Evolutionary conservation across 2,797 vertebrate genomes (phyloP), one percentile per base, ranked within the genome.

Genomic region (Arremon aurantiirostris): DNA sequence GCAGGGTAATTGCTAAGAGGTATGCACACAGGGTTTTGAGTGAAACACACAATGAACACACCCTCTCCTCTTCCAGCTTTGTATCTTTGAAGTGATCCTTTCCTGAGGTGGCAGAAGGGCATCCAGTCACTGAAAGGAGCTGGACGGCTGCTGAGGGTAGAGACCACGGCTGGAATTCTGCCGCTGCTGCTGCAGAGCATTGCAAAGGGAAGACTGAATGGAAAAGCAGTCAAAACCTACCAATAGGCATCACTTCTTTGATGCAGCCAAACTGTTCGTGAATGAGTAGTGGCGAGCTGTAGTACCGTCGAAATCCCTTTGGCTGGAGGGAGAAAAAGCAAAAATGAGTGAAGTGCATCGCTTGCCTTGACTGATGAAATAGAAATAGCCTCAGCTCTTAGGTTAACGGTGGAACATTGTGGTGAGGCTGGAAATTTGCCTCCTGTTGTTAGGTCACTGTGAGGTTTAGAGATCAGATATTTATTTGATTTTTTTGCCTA

Each of bases 241-340:
- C 99, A 49, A 99, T 99, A 78, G 99, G 99, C 99, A 99, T 99
- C 86, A 99, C 99, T 98, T 99, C 99, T 97, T 99, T 99, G 97
- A 99, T 99, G 97, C 99, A 99, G 96, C 99, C 99, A 94, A 99
- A 99, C 95, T 99, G 99, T 83, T 99, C 99, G n/a, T 99, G 99
- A 96, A 99, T 99, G 97, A 99, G 98, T 73, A 99, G 97, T 26
- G 99, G 99, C 50, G 99, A 99, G 96, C 99, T 99, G 97, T 99
- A 99, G 98, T 99, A 99, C 57, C 99, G 98, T 35, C 99, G 98
- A 96, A 99, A 99, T 46, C 99, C 99, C 97, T 99, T 99, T 63
- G 99, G 99, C 99, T 99, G 94, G 69, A 94, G 91, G 94, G 66
- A 97, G 85, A 97, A 87, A 95, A 90, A 94, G 64, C 72, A 89